Evolutionary conservation across 2,113 vertebrate genomes (phyloP), one percentile per base, ranked within the genome.

Genomic region (Narcine bancroftii): DNA sequence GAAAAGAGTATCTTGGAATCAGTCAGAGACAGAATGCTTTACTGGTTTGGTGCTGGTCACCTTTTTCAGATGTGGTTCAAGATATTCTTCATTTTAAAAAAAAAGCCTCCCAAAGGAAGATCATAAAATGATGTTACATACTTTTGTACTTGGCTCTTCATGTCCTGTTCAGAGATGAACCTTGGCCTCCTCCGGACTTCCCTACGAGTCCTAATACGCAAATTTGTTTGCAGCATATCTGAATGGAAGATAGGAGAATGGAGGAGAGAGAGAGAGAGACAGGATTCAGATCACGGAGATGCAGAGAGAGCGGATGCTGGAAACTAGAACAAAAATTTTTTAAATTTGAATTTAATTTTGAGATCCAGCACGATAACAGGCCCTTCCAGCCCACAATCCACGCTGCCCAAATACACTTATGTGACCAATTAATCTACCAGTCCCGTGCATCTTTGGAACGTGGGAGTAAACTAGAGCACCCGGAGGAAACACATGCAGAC

Each of bases 151-250:
- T 94, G 94, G 77, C 91, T 93, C 79, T 96, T 95, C 93, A 98
- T 96, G 0, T 98, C 97, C n/a, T 96, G 94, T 65, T 94, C 92
- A 72, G 97, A 98, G 77, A 98, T 94, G 33, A 97, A 99, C 92
- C 94, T 94, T 53, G 98, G 98, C 93, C 98, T 96, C 66, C 98
- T 95, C 81, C 96, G 93, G 93, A 99, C 94, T 4, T 33, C 94
- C 93, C 97, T 96, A 93, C 0, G 81, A 26, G 97, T 98, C 83
- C 95, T 95, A 93, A 72, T 95, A 1, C 17, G 92, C 0, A 92
- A 0, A 92, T 99, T 99, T 94, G 93, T 94, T 95, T 99, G 98
- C 93, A 33, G 94, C 96, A 99, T 98, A 69, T 93, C 96, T 99
- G 94, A 42, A 94, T 92, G 39, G 92, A 33, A 75, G 85, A 6